These are phyloP conservation scores for Sturnus vulgaris DNA, from an alignment of 2,113 vertebrate genomes.

Conservation along the genomic window DNA sequence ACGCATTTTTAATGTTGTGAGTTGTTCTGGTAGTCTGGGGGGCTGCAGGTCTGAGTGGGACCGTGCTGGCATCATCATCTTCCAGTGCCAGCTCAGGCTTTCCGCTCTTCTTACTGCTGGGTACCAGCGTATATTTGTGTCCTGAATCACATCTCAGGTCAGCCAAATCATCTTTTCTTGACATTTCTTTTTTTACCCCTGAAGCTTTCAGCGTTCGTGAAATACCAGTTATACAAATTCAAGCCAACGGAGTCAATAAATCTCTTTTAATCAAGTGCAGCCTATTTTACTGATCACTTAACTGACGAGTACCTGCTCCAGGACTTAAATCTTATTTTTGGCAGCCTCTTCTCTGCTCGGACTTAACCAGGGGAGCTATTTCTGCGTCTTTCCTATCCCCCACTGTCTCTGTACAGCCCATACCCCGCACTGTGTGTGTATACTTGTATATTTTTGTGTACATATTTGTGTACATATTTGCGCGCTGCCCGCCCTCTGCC, in stretches of 20 bases:
- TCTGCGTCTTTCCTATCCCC: background rate
- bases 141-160: background rate
- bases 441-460: too few species aligned
- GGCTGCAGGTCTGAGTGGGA: rapidly evolving
- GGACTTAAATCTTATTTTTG: too few species aligned
- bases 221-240: background rate
- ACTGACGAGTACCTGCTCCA: rapidly evolving
- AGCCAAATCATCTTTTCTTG: background rate
- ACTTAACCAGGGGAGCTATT: rapidly evolving
- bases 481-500: background rate
- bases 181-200: rapidly evolving
- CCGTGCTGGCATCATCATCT: rapidly evolving
- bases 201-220: background rate
- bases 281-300: background rate
- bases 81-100: rapidly evolving
- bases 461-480: too few species aligned
- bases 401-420: background rate
- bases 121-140: rapidly evolving
- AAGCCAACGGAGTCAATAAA: background rate
- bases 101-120: background rate
- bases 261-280: too few species aligned
- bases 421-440: background rate
- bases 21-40: background rate
- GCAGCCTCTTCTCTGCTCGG: rapidly evolving
- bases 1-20: background rate